phyloP scores from a whole-genome alignment of 2,113 vertebrate genomes.

The Pandion haliaetus region DNA sequence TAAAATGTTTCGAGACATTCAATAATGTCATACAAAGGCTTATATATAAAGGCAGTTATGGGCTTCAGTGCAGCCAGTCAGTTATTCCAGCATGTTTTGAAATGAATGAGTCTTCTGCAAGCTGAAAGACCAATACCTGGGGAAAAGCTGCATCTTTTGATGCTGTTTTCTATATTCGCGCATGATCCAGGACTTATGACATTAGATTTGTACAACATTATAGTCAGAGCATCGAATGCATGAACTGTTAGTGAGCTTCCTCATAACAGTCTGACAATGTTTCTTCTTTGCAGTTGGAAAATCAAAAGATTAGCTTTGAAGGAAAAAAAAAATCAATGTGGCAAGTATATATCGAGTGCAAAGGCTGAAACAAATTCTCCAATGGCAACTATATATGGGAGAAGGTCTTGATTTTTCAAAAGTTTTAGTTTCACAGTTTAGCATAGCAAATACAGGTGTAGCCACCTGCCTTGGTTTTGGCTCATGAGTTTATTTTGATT shows the following conservation, averaged over 20 bases:
- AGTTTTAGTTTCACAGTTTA: not conserved
- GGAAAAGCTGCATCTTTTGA: constrained; percentile 14
- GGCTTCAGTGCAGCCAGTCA: not conserved
- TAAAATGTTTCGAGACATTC: constrained; percentile 15
- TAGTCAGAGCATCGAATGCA: constrained; percentile 6
- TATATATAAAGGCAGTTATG: not conserved
- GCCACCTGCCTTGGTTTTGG: not conserved
- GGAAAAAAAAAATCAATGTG: constrained; percentile 4
- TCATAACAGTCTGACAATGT: constrained; percentile 61
- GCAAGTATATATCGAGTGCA: not conserved
- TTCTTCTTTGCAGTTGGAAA: constrained; percentile 51
- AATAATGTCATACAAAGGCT: not conserved
- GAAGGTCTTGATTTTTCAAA: constrained; percentile 28
- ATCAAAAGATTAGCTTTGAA: constrained; percentile 62
- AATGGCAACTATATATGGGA: not conserved
- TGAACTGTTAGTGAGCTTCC: constrained; percentile 35
- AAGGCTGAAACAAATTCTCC: constrained; percentile 33
- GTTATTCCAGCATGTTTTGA: not conserved
- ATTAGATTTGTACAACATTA: constrained; percentile 41
- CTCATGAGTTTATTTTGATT: not conserved
- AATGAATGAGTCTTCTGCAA: not conserved
- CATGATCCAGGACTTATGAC: constrained; percentile 11
- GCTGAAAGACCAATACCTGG: not conserved
- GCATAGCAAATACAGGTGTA: not conserved
- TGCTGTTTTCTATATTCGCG: constrained; percentile 42